These are phyloP conservation scores for Parascotia fuliginaria DNA, from an alignment of 2,888 invertebrate species.

Conservation along the genomic window DNA sequence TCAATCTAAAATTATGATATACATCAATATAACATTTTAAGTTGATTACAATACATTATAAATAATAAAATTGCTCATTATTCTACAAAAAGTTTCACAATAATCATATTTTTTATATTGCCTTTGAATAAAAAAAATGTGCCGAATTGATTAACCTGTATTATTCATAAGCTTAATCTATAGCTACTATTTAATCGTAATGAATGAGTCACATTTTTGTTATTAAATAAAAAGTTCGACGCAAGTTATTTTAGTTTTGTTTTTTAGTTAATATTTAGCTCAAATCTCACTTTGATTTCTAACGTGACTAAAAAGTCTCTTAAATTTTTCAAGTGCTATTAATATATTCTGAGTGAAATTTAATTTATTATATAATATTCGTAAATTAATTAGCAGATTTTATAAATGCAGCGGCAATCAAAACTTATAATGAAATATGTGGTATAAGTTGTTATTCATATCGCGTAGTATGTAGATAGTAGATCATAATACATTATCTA, in stretches of 20 bases:
- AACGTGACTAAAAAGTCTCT: constrained; percentile 3
- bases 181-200: constrained; percentile 16
- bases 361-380: background rate
- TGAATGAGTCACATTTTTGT: constrained; percentile 14
- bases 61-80: background rate
- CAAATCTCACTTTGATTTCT: constrained; percentile 14
- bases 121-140: constrained; percentile 15
- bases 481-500: too few species aligned
- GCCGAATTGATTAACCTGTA: constrained; percentile 9
- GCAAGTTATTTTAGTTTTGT: background rate
- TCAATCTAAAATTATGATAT: too few species aligned
- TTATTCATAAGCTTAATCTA: constrained; percentile 23
- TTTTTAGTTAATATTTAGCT: background rate
- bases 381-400: too few species aligned
- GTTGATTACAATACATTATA: background rate
- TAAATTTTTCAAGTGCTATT: background rate
- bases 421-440: too few species aligned
- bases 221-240: constrained; percentile 10
- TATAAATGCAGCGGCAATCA: too few species aligned
- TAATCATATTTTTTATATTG: background rate
- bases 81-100: constrained; percentile 15
- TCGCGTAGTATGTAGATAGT: too few species aligned
- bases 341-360: too few species aligned
- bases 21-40: background rate
- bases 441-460: too few species aligned